Evolutionary conservation across 2,113 vertebrate species (phyloP).

Genomic region (Erpornis zantholeuca): DNA sequence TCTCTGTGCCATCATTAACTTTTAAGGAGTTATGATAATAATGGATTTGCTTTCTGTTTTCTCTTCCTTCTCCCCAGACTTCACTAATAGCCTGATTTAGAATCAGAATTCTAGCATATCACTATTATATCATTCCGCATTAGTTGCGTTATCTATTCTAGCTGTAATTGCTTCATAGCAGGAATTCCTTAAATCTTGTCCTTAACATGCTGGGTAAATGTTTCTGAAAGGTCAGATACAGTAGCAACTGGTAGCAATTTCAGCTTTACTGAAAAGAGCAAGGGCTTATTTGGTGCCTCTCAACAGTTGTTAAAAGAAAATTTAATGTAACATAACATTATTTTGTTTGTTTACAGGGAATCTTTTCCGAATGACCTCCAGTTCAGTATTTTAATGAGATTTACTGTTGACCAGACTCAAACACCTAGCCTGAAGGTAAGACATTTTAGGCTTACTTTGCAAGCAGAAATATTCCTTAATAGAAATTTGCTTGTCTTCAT

Average conservation of each 20-base stretch:
- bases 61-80: neutral
- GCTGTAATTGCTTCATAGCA: neutral
- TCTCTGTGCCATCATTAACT: neutral
- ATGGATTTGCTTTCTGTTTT: neutral
- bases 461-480: neutral
- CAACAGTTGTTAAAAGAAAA: neutral
- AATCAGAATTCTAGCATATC: neutral
- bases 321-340: rapidly evolving
- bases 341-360: slow-evolving; percentile 77
- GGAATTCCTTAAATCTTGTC: neutral
- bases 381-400: slow-evolving; percentile 98
- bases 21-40: neutral
- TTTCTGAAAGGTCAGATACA: neutral
- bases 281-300: neutral
- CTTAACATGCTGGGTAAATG: neutral
- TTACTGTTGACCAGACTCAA: slow-evolving; percentile 98
- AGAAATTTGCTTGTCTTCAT: neutral
- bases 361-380: slow-evolving; percentile 96
- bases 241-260: neutral
- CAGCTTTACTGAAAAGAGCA: neutral
- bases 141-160: neutral
- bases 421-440: slow-evolving; percentile 95
- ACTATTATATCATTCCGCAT: neutral
- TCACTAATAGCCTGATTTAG: neutral
- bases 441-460: neutral